These are phyloP conservation scores for Protula sp. DNA, from an alignment of 2,888 invertebrate genomes.

Conservation along the genomic window DNA sequence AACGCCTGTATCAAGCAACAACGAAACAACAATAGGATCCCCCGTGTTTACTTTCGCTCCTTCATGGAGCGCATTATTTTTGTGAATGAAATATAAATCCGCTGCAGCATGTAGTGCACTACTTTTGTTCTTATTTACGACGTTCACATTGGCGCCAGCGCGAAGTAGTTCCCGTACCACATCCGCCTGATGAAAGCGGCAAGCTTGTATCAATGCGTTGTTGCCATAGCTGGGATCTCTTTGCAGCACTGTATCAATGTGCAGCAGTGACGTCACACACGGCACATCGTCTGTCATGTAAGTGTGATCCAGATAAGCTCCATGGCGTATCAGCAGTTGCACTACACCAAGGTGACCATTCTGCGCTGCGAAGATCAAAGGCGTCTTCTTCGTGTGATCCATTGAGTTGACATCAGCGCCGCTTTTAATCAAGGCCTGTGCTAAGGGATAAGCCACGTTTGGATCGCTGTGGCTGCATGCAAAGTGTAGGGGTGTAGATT, in stretches of 20 bases:
- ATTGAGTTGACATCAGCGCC: conserved; percentile 6
- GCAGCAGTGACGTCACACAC: too few relatives aligned
- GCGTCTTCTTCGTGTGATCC: conserved; percentile 6
- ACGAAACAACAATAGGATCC: too few relatives aligned
- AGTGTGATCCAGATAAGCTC: conserved; percentile 1
- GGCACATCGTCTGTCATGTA: conserved; percentile 3
- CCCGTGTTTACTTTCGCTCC: too few relatives aligned
- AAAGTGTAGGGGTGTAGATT: conserved; percentile 6
- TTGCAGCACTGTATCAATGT: too few relatives aligned
- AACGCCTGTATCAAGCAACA: too few relatives aligned
- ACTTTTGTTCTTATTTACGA: conserved; percentile 5
- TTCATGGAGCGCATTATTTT: too few relatives aligned
- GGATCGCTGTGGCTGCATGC: conserved; percentile 6
- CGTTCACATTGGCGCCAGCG: background rate
- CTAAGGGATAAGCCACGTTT: background rate
- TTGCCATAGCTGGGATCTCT: conserved; percentile 11
- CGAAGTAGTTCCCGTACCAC: conserved; percentile 7
- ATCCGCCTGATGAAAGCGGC: conserved; percentile 7
- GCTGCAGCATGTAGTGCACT: conserved; percentile 12
- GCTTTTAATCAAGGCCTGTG: background rate
- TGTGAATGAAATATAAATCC: too few relatives aligned
- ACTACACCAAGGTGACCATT: conserved; percentile 3
- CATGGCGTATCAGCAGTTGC: conserved; percentile 4
- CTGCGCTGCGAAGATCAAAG: conserved; percentile 5
- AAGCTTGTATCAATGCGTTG: conserved; percentile 8